Percentiles rank a stretch among this genome's conserved stretches.
These are phyloP conservation scores for Mionectes macconnelli DNA, from an alignment of 2,113 vertebrate species.

Conservation along the genomic window DNA sequence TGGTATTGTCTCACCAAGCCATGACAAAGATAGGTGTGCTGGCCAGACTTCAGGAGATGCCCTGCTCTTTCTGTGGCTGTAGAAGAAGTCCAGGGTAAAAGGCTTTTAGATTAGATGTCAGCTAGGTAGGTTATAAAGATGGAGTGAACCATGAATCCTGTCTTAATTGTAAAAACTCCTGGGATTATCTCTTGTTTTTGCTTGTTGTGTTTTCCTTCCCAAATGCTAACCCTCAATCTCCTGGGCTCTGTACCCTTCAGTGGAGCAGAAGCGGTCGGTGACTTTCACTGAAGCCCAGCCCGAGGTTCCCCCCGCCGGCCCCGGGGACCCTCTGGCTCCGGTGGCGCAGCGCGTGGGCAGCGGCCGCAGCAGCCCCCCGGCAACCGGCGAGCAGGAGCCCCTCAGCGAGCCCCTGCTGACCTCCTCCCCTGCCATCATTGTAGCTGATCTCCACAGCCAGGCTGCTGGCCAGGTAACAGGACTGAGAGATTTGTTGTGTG, in stretches of 20 bases:
- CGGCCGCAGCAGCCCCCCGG: constrained; percentile 42
- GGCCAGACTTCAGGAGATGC: not conserved
- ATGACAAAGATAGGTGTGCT: not conserved
- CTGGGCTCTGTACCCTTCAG: constrained; percentile 61
- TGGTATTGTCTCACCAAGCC: not conserved
- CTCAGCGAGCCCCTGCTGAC: constrained; percentile 69
- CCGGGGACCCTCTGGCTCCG: not conserved
- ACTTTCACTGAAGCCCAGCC: constrained; percentile 90
- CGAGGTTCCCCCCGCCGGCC: constrained; percentile 6
- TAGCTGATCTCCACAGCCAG: constrained; percentile 82
- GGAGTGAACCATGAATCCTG: not conserved
- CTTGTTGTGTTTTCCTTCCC: not conserved
- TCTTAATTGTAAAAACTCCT: not conserved
- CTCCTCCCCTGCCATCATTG: constrained; percentile 72
- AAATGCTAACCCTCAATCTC: not conserved
- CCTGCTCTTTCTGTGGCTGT: not conserved
- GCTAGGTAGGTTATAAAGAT: not conserved
- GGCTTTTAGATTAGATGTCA: not conserved
- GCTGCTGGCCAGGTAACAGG: constrained; percentile 75
- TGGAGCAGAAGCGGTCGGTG: constrained; percentile 93
- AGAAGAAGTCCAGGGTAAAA: not conserved
- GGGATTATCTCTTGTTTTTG: not conserved
- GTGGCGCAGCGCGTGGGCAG: constrained; percentile 22
- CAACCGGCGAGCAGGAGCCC: constrained; percentile 42
- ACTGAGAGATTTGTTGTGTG: rapidly evolving